Percentiles rank a stretch among this genome's conserved stretches.
Conservation (phyloP, 2,888 invertebrate species). For the Meiosimyza decipiens region DNA sequence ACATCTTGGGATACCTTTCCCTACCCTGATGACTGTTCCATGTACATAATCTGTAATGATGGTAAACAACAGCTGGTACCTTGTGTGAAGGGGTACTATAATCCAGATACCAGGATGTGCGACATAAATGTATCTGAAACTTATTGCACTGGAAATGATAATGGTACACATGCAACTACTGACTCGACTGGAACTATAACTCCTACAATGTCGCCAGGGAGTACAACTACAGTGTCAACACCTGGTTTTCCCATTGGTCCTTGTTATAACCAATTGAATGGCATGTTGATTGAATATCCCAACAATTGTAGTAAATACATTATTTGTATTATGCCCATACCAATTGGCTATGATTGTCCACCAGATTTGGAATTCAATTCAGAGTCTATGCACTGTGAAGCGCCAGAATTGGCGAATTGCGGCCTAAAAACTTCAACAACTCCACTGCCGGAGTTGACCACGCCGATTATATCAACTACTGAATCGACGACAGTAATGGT, state of each 20-base stretch:
- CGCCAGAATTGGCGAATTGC: conserved; percentile 52
- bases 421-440: conserved; percentile 56
- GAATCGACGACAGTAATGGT: conserved; percentile 32
- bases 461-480: conserved; percentile 40
- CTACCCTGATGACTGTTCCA: conserved; percentile 47
- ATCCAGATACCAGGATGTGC: conserved; percentile 45
- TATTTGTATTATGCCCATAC: conserved; percentile 52
- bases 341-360: conserved; percentile 69
- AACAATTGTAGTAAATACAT: conserved; percentile 53
- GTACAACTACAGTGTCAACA: conserved; percentile 3
- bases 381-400: conserved; percentile 49
- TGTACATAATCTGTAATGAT: conserved; percentile 47
- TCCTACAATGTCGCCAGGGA: background rate
- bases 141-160: background rate
- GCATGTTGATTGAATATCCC: conserved; percentile 51
- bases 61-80: conserved; percentile 66
- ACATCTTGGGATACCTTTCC: conserved; percentile 36
- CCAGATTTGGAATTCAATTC: conserved; percentile 67
- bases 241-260: conserved; percentile 40
- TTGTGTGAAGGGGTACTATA: conserved; percentile 65
- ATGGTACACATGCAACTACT: background rate
- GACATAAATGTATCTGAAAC: conserved; percentile 36
- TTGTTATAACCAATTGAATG: conserved; percentile 44
- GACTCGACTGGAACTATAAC: background rate
- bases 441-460: conserved; percentile 20